Percentiles rank a stretch among this genome's conserved stretches.
Evolutionary conservation across 1,140 invertebrate species (phyloP).

Genomic region (Halesus radiatus): DNA sequence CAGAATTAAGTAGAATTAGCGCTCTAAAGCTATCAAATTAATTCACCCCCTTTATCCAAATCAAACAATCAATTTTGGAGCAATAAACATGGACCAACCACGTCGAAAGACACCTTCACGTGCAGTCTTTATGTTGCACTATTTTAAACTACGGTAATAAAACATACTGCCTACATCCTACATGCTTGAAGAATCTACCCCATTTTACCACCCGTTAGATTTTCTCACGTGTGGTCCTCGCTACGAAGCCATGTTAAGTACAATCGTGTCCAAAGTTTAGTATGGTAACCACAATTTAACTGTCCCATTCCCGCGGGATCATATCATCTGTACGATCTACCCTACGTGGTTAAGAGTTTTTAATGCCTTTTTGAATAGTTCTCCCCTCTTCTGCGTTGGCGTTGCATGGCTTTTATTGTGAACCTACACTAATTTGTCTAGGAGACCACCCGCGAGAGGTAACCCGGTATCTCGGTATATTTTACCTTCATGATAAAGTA

Average conservation of each 20-base stretch:
- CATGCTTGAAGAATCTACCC: conserved; percentile 24
- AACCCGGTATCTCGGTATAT: background rate
- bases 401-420: background rate
- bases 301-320: background rate
- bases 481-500: conserved; percentile 13
- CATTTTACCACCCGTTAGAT: conserved; percentile 35
- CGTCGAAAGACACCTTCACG: conserved; percentile 1
- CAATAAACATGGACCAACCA: conserved; percentile 5
- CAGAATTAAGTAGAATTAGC: too few relatives aligned
- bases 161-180: background rate
- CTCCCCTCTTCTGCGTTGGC: background rate
- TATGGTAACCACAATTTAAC: background rate
- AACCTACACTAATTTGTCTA: background rate
- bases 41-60: too few relatives aligned
- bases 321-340: background rate
- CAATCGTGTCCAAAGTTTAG: background rate
- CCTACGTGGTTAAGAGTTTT: background rate
- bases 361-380: conserved; percentile 1
- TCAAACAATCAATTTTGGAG: background rate
- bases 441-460: conserved; percentile 23
- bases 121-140: conserved; percentile 13
- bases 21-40: too few relatives aligned
- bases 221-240: conserved; percentile 35
- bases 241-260: background rate
- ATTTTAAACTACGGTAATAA: conserved; percentile 17